These are phyloP conservation scores for Phanerotoma sp. DNA, from an alignment of 2,888 invertebrate genomes.

Conservation along the genomic window DNA sequence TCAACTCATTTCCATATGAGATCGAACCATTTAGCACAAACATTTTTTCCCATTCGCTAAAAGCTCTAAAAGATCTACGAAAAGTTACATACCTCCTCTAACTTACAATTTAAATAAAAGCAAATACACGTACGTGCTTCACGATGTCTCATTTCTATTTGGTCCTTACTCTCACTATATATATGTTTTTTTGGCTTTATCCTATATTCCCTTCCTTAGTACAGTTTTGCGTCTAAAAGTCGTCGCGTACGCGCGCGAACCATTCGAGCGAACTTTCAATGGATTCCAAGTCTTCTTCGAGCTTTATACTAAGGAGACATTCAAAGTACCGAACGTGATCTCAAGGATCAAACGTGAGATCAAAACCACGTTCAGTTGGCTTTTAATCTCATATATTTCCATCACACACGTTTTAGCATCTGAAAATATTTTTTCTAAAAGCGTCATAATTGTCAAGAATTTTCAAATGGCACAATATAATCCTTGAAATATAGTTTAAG, in stretches of 20 bases:
- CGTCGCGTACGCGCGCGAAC: constrained; percentile 28
- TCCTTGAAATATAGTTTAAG: too few species aligned
- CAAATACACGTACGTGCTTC: constrained; percentile 49
- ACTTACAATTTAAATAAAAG: constrained; percentile 59
- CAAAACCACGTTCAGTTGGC: background rate
- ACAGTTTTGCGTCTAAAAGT: constrained; percentile 8
- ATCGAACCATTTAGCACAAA: constrained; percentile 56
- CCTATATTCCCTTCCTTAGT: background rate
- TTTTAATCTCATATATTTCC: constrained; percentile 4
- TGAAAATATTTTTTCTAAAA: background rate
- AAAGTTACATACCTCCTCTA: constrained; percentile 39
- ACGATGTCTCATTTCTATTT: background rate
- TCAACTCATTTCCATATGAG: constrained; percentile 53
- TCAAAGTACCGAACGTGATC: constrained; percentile 8
- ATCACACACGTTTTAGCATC: background rate
- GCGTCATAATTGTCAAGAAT: too few species aligned
- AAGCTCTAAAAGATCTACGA: constrained; percentile 9
- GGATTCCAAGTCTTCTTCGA: constrained; percentile 7
- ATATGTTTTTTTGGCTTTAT: too few species aligned
- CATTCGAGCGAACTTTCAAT: constrained; percentile 38
- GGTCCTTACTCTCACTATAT: background rate
- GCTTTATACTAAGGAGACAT: background rate
- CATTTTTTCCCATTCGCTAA: constrained; percentile 42
- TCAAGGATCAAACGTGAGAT: constrained; percentile 18
- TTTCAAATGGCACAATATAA: too few species aligned